These are phyloP conservation scores for Microtus oregoni DNA, from an alignment of 2,113 vertebrate genomes.

Conservation along the genomic window DNA sequence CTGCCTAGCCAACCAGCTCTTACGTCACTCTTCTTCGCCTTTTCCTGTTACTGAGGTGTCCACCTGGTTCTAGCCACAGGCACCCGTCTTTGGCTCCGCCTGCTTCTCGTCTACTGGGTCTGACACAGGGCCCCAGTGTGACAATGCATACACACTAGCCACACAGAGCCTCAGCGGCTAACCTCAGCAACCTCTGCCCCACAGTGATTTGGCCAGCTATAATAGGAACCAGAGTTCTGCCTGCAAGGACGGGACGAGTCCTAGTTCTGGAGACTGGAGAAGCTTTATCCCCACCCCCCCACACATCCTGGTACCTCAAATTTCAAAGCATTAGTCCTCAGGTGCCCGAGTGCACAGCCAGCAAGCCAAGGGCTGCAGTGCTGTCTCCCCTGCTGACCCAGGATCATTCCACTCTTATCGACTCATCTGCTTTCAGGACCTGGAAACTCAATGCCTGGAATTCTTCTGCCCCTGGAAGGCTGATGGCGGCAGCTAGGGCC, in stretches of 20 bases:
- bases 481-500: neutral
- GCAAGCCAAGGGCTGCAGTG: fast-evolving
- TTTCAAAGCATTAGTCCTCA: neutral
- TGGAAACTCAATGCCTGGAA: conserved; percentile 49
- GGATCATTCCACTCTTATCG: neutral
- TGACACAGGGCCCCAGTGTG: fast-evolving
- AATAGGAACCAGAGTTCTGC: neutral
- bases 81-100: neutral
- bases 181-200: neutral
- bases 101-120: neutral
- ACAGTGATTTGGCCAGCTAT: neutral
- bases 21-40: neutral
- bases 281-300: neutral
- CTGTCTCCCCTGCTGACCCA: neutral
- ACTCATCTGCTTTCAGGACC: neutral
- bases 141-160: neutral
- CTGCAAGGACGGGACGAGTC: neutral
- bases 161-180: neutral
- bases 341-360: neutral
- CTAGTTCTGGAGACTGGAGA: neutral
- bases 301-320: neutral
- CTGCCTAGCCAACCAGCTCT: no score
- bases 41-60: neutral
- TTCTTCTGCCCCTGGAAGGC: neutral
- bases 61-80: neutral